Evolutionary conservation across 2,888 invertebrate genomes (phyloP), one percentile per base, ranked within the genome.

Genomic region (Agrotis exclamationis): DNA sequence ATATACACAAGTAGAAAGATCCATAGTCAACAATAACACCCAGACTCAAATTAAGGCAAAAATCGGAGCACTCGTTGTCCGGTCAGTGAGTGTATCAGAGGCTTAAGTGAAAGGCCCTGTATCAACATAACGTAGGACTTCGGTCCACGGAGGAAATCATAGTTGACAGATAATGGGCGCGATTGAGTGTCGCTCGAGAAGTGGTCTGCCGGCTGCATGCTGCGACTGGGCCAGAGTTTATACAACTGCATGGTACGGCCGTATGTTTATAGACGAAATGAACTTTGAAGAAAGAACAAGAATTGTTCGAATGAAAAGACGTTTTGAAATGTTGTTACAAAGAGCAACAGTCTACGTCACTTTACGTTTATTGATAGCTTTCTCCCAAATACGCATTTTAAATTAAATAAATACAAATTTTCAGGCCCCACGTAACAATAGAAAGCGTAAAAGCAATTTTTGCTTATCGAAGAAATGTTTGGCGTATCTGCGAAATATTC

Each of bases 101-200:
- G 76, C 85, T 85, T 75, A 82, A 86, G 79, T 80, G 86, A 88
- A 85, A 80, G 84, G 80, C 78, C 64, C 50, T 74, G 66, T 74
- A 71, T 79, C 82, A 65, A 51, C 74, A 74, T 72, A 78, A 79
- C 72, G 67, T 68, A 70, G 63, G 66, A 45, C 69, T 75, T 76
- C 20, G 57, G 65, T 67, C 53, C 57, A 45, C 74, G 62, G 74
- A 88, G 89, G 88, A 90, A 89, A 90, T 88, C 86, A 80, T 84
- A 85, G 86, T 87, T 89, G 88, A 89, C 86, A 87, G 85, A 87
- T 89, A 89, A 88, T 87, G 80, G 82, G 59, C 74, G 65, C 82
- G 85, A 88, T 87, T 86, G 86, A 81, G 85, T 80, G 83, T 76
- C 70, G 51, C 28, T 63, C 60, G 77, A 70, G 76, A 74, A 83